phyloP scores from a whole-genome alignment of 2,797 vertebrate genomes.

The Hydrocynus forskahlii region DNA sequence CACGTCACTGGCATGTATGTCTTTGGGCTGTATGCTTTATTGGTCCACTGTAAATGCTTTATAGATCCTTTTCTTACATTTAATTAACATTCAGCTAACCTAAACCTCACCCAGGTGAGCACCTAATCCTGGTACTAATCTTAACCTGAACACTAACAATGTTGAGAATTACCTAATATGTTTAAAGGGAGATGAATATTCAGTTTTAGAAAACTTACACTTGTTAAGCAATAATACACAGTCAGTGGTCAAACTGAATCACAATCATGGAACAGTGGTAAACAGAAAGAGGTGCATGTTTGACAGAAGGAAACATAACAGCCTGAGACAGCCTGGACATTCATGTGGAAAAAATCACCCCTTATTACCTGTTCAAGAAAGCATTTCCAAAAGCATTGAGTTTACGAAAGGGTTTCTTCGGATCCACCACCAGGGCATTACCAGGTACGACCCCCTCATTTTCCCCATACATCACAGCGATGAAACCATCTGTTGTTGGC shows the following conservation, averaged over 20 bases:
- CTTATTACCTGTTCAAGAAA: constrained; percentile 90
- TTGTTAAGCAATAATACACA: not conserved
- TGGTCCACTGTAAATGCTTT: too few relatives aligned
- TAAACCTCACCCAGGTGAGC: too few relatives aligned
- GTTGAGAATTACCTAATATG: too few relatives aligned
- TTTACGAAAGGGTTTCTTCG: constrained; percentile 95
- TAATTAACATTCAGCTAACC: too few relatives aligned
- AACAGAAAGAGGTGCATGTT: not conserved
- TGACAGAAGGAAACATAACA: not conserved
- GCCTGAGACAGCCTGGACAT: not conserved
- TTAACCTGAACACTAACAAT: too few relatives aligned
- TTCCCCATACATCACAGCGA: constrained; percentile 95
- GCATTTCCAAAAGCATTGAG: constrained; percentile 95
- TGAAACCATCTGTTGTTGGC: constrained; percentile 96
- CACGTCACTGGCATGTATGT: too few relatives aligned
- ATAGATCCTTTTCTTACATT: too few relatives aligned
- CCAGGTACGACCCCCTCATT: constrained; percentile 90
- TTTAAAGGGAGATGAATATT: not conserved
- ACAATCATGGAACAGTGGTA: not conserved
- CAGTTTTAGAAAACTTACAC: not conserved
- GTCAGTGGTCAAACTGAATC: not conserved
- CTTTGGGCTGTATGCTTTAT: too few relatives aligned
- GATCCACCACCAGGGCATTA: constrained; percentile 95
- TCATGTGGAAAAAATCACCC: not conserved
- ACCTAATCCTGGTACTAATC: too few relatives aligned